Base-by-base conservation (phyloP, 2,888 invertebrate genomes). In the Resseliella maxima region DNA sequence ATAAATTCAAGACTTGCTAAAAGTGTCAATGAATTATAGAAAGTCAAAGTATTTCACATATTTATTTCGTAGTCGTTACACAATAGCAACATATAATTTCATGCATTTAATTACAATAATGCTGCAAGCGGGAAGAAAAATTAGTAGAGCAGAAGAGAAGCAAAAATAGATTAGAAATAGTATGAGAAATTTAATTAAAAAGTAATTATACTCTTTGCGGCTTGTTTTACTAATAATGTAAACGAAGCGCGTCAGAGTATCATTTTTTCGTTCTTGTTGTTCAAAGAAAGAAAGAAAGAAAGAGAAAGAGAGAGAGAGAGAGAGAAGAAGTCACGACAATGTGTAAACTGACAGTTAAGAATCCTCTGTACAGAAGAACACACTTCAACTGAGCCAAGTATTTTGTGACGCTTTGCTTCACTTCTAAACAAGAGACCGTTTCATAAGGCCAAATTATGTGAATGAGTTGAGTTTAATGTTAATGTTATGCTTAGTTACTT, bases 171-270 rank as follows among this genome's bases (percentile, higher is more conserved):
- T 31, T 72, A 72, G 15, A 35, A 83, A 83, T 38, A 83, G 38
- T 83, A 38, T 38, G 38, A 83, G 41, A 12, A 83, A 83, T 83
- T 83, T 83, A 83, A 83, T 83, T 83, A 83, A 83, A 83, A 38
- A 83, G 83, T 83, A 83, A 83, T 83, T 83, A 83, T 83, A 83
- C n/a, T 38, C 36, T 83, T 38, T 21, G 83, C 36, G 83, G n/a
- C 83, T 83, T n/a, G 24, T 38, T 83, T 81, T 83, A 38, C 38
- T 83, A 38, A 83, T 83, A 83, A 83, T 24, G 31, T 15, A 72
- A 72, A 72, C 72, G 72, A 72, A 31, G 72, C 72, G 31, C 15
- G 18, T 15, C 72, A 72, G 3, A 27, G 31, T 72, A 72, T 31
- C 72, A 72, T 2, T 72, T 72, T 72, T 24, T 72, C 31, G 31